These are phyloP conservation scores for Psittacus erithacus DNA, from an alignment of 2,113 vertebrate genomes.

Conservation along the genomic window DNA sequence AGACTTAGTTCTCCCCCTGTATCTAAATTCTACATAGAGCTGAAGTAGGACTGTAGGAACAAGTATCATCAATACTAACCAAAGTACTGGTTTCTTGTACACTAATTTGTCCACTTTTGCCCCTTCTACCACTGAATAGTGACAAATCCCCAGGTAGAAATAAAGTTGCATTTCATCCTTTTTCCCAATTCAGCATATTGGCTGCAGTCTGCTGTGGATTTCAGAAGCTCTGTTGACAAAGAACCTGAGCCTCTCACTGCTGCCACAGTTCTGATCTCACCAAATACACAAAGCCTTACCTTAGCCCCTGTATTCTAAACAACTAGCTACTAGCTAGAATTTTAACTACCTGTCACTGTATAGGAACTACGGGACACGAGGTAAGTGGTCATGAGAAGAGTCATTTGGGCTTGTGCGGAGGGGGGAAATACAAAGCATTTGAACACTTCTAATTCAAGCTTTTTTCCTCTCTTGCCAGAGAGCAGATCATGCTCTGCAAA, in stretches of 20 bases:
- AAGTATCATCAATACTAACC: neutral
- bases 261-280: neutral
- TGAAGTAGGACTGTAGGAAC: neutral
- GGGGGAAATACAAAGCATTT: neutral
- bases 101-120: rapidly evolving
- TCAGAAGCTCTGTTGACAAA: neutral
- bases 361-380: neutral
- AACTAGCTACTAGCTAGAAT: neutral
- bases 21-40: neutral
- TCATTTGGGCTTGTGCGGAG: neutral
- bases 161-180: neutral
- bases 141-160: neutral
- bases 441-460: neutral
- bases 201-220: neutral
- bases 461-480: neutral
- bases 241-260: neutral
- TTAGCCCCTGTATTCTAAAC: neutral
- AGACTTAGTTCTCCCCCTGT: neutral
- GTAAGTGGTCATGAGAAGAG: neutral
- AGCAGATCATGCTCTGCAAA: neutral
- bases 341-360: neutral
- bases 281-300: neutral
- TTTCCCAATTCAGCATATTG: neutral
- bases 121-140: neutral
- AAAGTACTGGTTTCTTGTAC: rapidly evolving